These are phyloP conservation scores for Plagodis pulveraria DNA, from an alignment of 2,888 invertebrate genomes.

Conservation along the genomic window DNA sequence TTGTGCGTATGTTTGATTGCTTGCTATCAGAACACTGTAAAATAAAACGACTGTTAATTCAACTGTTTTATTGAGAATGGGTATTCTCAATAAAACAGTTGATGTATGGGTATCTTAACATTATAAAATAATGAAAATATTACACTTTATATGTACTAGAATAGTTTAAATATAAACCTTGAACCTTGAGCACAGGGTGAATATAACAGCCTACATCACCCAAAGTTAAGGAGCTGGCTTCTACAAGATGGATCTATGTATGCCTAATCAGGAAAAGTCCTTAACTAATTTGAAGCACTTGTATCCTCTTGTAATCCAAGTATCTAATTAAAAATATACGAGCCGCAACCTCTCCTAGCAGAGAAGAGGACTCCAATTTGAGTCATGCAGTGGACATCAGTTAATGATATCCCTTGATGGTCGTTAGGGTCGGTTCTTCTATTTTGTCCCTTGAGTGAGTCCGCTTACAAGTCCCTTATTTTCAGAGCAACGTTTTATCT, in stretches of 20 bases:
- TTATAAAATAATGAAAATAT: no score
- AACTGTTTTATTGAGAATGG: no score
- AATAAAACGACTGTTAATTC: no score
- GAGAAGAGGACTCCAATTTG: conserved; percentile 56
- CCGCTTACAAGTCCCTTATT: conserved; percentile 66
- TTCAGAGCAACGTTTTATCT: conserved; percentile 50
- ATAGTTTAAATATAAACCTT: no score
- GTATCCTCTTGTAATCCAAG: conserved; percentile 12
- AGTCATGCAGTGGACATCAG: conserved; percentile 71
- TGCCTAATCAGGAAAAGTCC: conserved; percentile 10
- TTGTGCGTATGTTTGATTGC: no score
- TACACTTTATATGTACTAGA: no score
- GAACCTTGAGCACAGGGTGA: no score
- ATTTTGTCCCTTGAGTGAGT: conserved; percentile 73
- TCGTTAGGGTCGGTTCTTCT: conserved; percentile 67
- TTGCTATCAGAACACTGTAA: no score
- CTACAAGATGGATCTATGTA: neutral
- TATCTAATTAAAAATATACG: conserved; percentile 28
- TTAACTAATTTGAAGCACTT: conserved; percentile 1
- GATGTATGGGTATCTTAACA: no score
- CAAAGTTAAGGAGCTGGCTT: neutral
- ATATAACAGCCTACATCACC: no score
- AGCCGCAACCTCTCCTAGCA: conserved; percentile 14
- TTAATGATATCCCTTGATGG: conserved; percentile 75
- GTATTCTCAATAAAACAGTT: no score